phyloP scores from a whole-genome alignment of 2,888 invertebrate genomes.

The Troides helena region DNA sequence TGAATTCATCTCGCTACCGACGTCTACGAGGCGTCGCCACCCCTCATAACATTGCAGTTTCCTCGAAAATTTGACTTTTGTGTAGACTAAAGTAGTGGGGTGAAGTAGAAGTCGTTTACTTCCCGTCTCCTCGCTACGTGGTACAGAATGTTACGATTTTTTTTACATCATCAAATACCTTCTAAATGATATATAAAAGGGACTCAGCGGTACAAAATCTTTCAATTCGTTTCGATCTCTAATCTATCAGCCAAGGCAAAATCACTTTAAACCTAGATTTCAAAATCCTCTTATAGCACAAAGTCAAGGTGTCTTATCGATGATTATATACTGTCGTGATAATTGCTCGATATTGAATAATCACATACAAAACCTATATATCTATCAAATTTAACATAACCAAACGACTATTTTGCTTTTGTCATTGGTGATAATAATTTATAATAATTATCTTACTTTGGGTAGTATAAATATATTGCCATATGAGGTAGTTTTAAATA shows the following conservation, averaged over 20 bases:
- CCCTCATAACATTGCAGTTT: constrained; percentile 62
- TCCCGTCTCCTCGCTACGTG: constrained; percentile 27
- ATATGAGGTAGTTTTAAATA: no score
- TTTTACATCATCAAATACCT: background rate
- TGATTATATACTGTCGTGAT: no score
- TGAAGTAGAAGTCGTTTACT: constrained; percentile 38
- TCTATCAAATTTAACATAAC: no score
- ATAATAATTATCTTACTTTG: no score
- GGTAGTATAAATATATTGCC: no score
- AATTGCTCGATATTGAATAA: no score
- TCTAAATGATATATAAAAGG: background rate
- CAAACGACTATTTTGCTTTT: no score
- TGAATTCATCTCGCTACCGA: constrained; percentile 61
- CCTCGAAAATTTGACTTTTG: constrained; percentile 57
- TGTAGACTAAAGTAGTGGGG: constrained; percentile 28
- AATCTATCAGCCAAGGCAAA: background rate
- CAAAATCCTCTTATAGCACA: background rate
- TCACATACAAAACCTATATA: no score
- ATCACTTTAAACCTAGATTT: background rate
- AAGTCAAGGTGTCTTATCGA: no score
- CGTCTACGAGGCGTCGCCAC: constrained; percentile 46
- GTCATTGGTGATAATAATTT: no score
- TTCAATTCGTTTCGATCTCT: no score
- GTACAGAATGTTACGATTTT: constrained; percentile 6
- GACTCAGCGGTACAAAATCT: background rate